Percentiles rank a stretch among this genome's conserved stretches.
Conservation (phyloP, 2,888 invertebrate genomes). For the Dicyrtoma fusca region DNA sequence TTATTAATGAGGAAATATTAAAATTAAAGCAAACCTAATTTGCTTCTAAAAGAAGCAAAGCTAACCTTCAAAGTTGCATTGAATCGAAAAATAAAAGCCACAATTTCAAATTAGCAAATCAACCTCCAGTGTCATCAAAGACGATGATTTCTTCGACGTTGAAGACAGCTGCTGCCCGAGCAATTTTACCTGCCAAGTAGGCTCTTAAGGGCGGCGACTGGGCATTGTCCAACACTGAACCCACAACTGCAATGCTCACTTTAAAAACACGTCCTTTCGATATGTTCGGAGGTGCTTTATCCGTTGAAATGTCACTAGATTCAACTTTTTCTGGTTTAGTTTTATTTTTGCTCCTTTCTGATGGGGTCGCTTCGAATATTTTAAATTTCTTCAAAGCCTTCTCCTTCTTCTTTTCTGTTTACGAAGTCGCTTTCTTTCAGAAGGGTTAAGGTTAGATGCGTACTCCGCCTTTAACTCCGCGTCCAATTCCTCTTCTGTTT, state of each 20-base stretch:
- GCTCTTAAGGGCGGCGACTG: constrained; percentile 86
- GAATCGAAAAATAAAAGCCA: too few relatives aligned
- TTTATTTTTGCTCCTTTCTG: too few relatives aligned
- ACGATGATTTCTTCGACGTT: constrained; percentile 53
- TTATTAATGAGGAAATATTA: too few relatives aligned
- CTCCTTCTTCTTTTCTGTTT: constrained; percentile 75
- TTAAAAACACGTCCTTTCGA: constrained; percentile 64
- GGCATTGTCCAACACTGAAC: constrained; percentile 95
- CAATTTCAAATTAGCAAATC: too few relatives aligned
- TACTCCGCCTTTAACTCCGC: constrained; percentile 14
- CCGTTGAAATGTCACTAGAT: background rate
- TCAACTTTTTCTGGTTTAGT: constrained; percentile 54
- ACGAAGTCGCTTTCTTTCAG: constrained; percentile 69
- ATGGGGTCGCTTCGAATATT: constrained; percentile 60
- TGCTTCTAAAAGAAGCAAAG: too few relatives aligned
- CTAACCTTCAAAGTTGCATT: too few relatives aligned
- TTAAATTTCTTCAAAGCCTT: constrained; percentile 67
- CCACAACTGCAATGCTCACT: constrained; percentile 90
- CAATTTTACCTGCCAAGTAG: constrained; percentile 94
- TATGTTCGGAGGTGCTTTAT: background rate
- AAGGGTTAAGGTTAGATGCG: constrained; percentile 65
- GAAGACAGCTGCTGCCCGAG: constrained; percentile 90
- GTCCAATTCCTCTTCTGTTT: constrained; percentile 8
- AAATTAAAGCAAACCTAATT: too few relatives aligned
- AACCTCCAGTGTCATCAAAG: constrained; percentile 54